phyloP scores from a whole-genome alignment of 2,797 vertebrate species.

The Hirundo rustica region DNA sequence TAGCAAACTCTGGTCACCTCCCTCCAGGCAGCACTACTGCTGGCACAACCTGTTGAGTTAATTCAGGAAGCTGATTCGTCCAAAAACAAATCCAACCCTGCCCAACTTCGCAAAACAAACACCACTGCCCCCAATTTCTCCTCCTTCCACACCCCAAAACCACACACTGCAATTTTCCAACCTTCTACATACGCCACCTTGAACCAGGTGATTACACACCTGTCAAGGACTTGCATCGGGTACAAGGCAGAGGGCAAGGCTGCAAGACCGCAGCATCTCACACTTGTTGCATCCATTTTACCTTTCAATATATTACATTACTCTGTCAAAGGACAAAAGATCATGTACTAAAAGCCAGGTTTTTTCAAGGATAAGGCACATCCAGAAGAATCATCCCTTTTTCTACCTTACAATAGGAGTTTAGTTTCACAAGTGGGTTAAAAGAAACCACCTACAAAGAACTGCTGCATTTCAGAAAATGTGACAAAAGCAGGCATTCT shows the following conservation, averaged over 20 bases:
- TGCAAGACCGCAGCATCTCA: neutral
- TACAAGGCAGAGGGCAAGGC: neutral
- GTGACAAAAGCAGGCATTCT: constrained; percentile 14
- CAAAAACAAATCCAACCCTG: neutral
- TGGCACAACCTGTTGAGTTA: neutral
- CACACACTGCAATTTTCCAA: neutral
- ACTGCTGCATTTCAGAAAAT: neutral
- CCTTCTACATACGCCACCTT: neutral
- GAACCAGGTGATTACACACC: neutral
- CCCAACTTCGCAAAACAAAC: neutral
- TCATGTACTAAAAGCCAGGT: neutral
- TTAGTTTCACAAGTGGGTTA: constrained; percentile 1
- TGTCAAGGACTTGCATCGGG: neutral
- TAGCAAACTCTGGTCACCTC: neutral
- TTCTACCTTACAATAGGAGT: neutral
- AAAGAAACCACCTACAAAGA: constrained; percentile 29
- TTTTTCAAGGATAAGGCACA: neutral
- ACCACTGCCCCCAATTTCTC: neutral
- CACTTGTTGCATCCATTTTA: neutral
- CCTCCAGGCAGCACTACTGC: neutral
- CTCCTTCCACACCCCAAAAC: neutral
- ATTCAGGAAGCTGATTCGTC: neutral
- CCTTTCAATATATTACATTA: neutral
- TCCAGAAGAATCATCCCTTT: neutral
- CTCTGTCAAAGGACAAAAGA: neutral